phyloP scores from a whole-genome alignment of 2,113 vertebrate species.

The Myxocyprinus asiaticus region DNA sequence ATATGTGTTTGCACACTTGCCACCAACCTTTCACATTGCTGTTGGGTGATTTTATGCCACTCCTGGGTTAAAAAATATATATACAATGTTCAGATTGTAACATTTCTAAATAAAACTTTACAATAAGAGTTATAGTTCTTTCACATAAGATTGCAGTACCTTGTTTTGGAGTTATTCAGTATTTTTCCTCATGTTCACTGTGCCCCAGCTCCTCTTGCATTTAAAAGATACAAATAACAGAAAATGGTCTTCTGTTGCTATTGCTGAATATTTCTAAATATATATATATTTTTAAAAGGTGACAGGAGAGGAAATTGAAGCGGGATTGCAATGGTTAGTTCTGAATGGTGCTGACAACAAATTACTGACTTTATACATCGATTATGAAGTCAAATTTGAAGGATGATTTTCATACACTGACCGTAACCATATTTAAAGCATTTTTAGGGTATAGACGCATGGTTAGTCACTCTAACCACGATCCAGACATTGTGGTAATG shows the following conservation, averaged over 20 bases:
- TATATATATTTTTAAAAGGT: not conserved
- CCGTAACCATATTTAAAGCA: slow-evolving; percentile 31
- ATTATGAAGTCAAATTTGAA: not conserved
- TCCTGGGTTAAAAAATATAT: no score
- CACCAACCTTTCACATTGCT: no score
- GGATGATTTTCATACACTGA: not conserved
- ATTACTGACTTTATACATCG: not conserved
- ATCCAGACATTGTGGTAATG: not conserved
- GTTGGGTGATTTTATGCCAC: no score
- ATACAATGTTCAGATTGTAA: no score
- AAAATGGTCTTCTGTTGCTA: slow-evolving; percentile 7
- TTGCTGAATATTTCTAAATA: not conserved
- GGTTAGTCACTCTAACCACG: slow-evolving; percentile 6
- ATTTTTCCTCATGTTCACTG: not conserved
- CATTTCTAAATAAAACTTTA: no score
- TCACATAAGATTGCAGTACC: not conserved
- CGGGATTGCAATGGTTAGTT: not conserved
- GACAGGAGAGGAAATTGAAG: not conserved
- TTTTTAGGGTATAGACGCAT: not conserved
- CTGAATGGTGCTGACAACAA: not conserved
- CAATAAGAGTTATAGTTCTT: not conserved
- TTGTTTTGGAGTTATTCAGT: slow-evolving; percentile 16
- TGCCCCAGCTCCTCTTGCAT: not conserved
- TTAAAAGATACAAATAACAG: not conserved
- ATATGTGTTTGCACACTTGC: no score